phyloP scores from a whole-genome alignment of 2,797 vertebrate genomes.

The Chloroceryle inda region DNA sequence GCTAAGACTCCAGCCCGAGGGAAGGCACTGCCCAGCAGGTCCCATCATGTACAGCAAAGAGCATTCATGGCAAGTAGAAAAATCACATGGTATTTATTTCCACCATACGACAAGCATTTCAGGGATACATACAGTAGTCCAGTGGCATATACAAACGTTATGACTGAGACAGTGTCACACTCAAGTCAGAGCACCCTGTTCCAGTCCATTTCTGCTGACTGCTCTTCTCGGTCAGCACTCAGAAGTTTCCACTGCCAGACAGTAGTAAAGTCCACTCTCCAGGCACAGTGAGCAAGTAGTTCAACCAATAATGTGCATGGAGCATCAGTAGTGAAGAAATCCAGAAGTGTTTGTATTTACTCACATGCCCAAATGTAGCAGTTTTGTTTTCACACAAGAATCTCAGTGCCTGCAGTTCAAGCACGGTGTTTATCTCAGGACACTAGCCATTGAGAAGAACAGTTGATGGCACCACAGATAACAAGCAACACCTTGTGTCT shows the following conservation, averaged over 20 bases:
- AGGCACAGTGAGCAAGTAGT: constrained; percentile 55
- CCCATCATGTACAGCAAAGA: constrained; percentile 32
- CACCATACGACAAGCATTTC: background rate
- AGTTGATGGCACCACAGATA: constrained; percentile 65
- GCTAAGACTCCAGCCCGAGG: background rate
- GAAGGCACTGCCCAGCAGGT: constrained; percentile 66
- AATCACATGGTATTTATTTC: constrained; percentile 32
- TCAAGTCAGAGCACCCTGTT: constrained; percentile 56
- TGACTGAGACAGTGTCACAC: constrained; percentile 40
- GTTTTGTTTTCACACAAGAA: constrained; percentile 20
- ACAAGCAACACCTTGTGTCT: constrained; percentile 62
- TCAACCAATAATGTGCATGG: background rate
- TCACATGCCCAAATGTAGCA: constrained; percentile 48
- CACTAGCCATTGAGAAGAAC: constrained; percentile 58
- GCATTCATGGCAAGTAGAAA: constrained; percentile 34
- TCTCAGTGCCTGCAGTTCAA: constrained; percentile 41
- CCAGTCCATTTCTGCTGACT: constrained; percentile 54
- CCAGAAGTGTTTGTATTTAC: constrained; percentile 12
- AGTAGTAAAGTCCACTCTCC: constrained; percentile 41
- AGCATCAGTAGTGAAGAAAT: constrained; percentile 79
- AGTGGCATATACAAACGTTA: constrained; percentile 9
- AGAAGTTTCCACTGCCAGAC: constrained; percentile 42
- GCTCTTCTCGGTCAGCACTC: background rate
- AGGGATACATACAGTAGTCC: constrained; percentile 51
- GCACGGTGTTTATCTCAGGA: constrained; percentile 46